Evolutionary conservation across 2,888 invertebrate species (phyloP).

Genomic region (Xestoiulus laeticollis): DNA sequence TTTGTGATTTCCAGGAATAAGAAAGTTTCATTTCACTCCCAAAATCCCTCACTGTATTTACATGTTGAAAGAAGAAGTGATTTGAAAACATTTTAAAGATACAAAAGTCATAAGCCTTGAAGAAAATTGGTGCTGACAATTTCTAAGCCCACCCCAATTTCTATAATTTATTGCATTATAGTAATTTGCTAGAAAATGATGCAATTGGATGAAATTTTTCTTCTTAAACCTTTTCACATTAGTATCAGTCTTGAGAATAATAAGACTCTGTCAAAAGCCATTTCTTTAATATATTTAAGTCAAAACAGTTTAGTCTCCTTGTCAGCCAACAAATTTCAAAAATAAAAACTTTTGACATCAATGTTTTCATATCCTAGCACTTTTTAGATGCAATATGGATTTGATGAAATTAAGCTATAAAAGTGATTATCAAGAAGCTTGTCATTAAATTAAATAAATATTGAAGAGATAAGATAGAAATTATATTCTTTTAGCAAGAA

Average conservation of each 20-base stretch:
- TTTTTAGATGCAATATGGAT: no score
- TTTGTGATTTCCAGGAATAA: neutral
- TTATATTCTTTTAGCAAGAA: no score
- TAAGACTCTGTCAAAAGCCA: neutral
- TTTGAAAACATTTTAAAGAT: neutral
- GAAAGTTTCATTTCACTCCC: neutral
- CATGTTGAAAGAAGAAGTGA: neutral
- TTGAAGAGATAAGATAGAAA: no score
- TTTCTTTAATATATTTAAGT: slow-evolving; percentile 9
- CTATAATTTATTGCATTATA: slow-evolving; percentile 26
- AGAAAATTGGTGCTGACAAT: slow-evolving; percentile 17
- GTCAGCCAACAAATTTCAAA: no score
- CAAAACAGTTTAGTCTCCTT: neutral
- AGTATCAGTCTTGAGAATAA: slow-evolving; percentile 1
- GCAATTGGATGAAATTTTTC: neutral
- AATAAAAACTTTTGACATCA: no score
- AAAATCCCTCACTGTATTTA: neutral
- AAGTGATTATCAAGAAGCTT: no score
- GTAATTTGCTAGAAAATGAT: slow-evolving; percentile 9
- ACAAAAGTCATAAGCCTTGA: neutral
- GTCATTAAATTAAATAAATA: no score
- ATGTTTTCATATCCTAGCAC: no score
- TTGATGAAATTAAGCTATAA: no score
- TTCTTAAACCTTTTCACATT: neutral
- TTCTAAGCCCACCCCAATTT: slow-evolving; percentile 4